phyloP scores from a whole-genome alignment of 2,888 invertebrate genomes.

The Tetragnatha montana region DNA sequence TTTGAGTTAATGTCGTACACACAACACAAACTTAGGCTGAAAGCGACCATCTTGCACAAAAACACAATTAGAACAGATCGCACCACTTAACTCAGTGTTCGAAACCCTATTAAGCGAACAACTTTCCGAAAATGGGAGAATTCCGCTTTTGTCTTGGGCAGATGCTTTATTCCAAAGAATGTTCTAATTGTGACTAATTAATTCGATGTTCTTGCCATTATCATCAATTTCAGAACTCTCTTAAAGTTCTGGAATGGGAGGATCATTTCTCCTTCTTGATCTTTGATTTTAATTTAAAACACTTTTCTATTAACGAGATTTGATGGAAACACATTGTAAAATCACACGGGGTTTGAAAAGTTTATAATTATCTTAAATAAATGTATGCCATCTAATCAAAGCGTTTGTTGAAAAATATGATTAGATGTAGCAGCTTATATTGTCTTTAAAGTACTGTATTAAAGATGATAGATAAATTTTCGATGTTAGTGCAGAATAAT shows the following conservation, averaged over 20 bases:
- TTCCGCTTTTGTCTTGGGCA: not conserved
- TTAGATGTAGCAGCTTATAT: not conserved
- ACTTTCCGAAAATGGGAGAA: slow-evolving; percentile 15
- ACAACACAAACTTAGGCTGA: too few relatives aligned
- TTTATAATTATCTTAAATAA: not conserved
- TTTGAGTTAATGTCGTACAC: too few relatives aligned
- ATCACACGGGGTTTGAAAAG: slow-evolving; percentile 9
- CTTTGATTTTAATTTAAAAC: slow-evolving; percentile 3
- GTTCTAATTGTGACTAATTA: slow-evolving; percentile 21
- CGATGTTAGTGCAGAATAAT: too few relatives aligned
- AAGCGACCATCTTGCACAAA: not conserved
- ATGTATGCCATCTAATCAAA: too few relatives aligned
- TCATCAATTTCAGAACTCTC: slow-evolving; percentile 9
- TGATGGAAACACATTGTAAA: not conserved
- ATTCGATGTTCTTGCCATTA: slow-evolving; percentile 2
- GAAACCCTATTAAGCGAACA: slow-evolving; percentile 15
- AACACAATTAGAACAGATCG: slow-evolving; percentile 28
- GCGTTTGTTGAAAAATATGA: not conserved
- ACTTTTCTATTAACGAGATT: not conserved
- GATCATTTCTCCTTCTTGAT: not conserved
- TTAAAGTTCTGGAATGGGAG: not conserved
- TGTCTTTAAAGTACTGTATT: not conserved
- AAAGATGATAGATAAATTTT: too few relatives aligned
- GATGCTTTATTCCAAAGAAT: slow-evolving; percentile 5
- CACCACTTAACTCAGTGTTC: not conserved